Evolutionary conservation across 2,113 vertebrate genomes (phyloP), one percentile per base, ranked within the genome.

Genomic region (Misgurnus mizolepis): DNA sequence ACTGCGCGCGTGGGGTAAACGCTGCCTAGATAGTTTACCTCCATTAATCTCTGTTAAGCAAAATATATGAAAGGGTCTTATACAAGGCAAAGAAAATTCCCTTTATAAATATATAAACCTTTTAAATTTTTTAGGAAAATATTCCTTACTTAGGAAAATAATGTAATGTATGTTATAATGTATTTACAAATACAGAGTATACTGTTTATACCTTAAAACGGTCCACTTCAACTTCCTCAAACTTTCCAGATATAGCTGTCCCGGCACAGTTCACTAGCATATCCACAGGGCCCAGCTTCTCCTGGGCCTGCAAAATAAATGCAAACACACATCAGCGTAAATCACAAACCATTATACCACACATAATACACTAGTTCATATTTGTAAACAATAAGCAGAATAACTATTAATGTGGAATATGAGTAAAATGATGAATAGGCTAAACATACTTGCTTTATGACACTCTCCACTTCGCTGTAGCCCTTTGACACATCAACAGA

Each of bases 211-310:
- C 97, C 91, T 95, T 94, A 84, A 99, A 99, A 83, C 87, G 82
- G 67, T 93, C 93, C 56, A 96, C 93, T 69, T 96, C 95, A 43
- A 97, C 87, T 50, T 98, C 96, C 85, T 99, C 98, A 91, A 99
- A 99, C 85, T 95, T 98, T 82, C 91, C 96, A 72, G 95, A 91
- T 76, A 96, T 1, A 6, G 98, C 88, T 1, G 50, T 93, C 78
- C 98, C 98, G 3, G 98, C 97, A 80, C 97, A 98, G 88, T 99
- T 98, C 50, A 99, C 95, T 43, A 99, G 94, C 97, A 99, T 97
- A 86, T 99, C 97, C 80, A 99, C 97, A 0, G 98, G 98, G 1
- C 98, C 98, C 80, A 99, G 85, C 83, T 98, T 98, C 88, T 99
- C 97, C 82, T 99, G 97, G 87, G 98, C 97, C 98, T 99, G 84